Evolutionary conservation across 2,888 invertebrate genomes (phyloP).

Genomic region (Tenthredo amoena): DNA sequence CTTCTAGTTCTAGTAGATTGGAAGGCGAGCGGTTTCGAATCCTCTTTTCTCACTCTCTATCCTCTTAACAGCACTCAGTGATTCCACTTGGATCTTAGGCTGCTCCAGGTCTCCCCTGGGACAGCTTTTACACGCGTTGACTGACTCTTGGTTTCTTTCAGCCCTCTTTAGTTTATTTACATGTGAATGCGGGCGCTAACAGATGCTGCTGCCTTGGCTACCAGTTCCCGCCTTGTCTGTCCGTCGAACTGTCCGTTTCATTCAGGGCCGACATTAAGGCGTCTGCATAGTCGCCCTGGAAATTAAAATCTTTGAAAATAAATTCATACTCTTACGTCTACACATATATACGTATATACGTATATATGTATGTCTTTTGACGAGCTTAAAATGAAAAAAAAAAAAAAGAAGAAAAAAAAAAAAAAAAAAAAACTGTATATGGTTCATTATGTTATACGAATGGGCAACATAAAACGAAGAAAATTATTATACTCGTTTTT

Average conservation of each 20-base stretch:
- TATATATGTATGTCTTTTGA: neutral
- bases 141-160: conserved; percentile 49
- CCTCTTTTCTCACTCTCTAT: neutral
- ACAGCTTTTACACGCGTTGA: conserved; percentile 50
- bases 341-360: neutral
- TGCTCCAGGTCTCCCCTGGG: conserved; percentile 22
- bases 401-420: too few relatives aligned
- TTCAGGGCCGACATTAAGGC: conserved; percentile 52
- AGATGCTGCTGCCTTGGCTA: conserved; percentile 71
- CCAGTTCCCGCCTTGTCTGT: conserved; percentile 62
- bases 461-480: neutral
- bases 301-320: neutral
- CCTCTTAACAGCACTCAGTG: conserved; percentile 27
- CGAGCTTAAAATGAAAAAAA: neutral
- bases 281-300: neutral
- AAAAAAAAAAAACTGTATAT: neutral
- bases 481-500: neutral
- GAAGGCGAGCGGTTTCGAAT: neutral
- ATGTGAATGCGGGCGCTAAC: conserved; percentile 75
- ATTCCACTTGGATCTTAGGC: conserved; percentile 9
- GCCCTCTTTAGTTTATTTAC: conserved; percentile 69
- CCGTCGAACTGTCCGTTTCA: conserved; percentile 52
- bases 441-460: neutral
- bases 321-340: neutral
- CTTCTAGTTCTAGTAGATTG: neutral